These are phyloP conservation scores for Podarcis muralis DNA, from an alignment of 2,113 vertebrate species.

Conservation along the genomic window DNA sequence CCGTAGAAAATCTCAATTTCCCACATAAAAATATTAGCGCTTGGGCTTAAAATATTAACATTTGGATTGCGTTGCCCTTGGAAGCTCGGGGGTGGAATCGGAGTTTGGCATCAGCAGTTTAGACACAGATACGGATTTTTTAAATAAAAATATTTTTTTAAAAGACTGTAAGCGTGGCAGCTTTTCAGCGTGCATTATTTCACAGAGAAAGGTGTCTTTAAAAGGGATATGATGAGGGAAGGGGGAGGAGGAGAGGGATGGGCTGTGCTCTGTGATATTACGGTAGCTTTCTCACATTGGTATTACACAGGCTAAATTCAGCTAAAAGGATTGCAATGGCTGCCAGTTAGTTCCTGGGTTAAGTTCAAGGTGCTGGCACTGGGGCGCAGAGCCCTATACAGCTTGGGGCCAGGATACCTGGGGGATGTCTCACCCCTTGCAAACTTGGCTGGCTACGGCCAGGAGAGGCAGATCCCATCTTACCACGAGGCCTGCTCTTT, in stretches of 20 bases:
- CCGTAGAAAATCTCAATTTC: constrained; percentile 72
- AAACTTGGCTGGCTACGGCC: too few species aligned
- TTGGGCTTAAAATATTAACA: constrained; percentile 73
- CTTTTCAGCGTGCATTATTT: constrained; percentile 37
- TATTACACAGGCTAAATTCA: neutral
- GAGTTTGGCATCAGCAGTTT: constrained; percentile 66
- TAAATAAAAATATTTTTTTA: neutral
- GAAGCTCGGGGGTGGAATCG: constrained; percentile 51
- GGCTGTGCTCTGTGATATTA: rapidly evolving
- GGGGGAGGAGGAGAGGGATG: neutral
- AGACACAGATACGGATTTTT: constrained; percentile 70
- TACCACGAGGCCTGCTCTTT: too few species aligned
- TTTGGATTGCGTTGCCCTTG: constrained; percentile 65
- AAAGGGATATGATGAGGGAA: neutral
- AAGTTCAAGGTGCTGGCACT: too few species aligned
- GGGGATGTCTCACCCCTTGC: too few species aligned
- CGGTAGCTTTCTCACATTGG: rapidly evolving
- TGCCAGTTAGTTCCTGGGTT: too few species aligned
- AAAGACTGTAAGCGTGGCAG: constrained; percentile 56
- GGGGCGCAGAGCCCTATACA: too few species aligned
- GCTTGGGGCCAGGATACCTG: too few species aligned
- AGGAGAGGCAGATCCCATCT: too few species aligned
- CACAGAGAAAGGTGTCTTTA: constrained; percentile 15
- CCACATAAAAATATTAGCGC: constrained; percentile 76
- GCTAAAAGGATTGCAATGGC: too few species aligned